A percentile compares a stretch with the other conserved stretches of the same genome.
These are phyloP conservation scores for Apogon hyalosoma DNA, from an alignment of 2,797 vertebrate species.

Conservation along the genomic window DNA sequence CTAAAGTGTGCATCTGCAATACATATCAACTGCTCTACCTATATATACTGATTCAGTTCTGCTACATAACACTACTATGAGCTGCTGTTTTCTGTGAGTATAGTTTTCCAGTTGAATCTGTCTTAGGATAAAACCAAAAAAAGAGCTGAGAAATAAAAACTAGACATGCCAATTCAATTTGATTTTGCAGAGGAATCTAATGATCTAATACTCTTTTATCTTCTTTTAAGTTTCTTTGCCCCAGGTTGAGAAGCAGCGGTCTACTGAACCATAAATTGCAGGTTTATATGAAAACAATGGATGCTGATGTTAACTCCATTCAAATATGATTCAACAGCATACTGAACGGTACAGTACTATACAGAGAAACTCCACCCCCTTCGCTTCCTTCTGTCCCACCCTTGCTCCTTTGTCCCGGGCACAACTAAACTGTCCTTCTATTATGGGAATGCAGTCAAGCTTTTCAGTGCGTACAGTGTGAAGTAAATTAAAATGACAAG, in stretches of 20 bases:
- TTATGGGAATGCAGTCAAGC: constrained; percentile 52
- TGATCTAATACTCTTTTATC: too few species aligned
- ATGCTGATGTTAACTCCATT: constrained; percentile 46
- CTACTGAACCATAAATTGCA: constrained; percentile 44
- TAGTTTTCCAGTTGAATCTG: too few species aligned
- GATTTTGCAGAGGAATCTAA: too few species aligned
- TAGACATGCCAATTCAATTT: too few species aligned
- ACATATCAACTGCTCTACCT: too few species aligned
- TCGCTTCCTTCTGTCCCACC: constrained; percentile 23
- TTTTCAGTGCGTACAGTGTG: constrained; percentile 65
- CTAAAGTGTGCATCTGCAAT: too few species aligned
- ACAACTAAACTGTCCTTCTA: constrained; percentile 45
- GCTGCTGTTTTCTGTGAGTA: too few species aligned
- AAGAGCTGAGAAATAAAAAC: too few species aligned
- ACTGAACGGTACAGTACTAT: constrained; percentile 1
- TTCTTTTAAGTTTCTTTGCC: not conserved
- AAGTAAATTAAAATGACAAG: constrained; percentile 79
- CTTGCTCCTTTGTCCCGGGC: constrained; percentile 35
- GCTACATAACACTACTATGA: too few species aligned
- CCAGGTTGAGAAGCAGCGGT: constrained; percentile 10
- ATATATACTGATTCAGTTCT: too few species aligned
- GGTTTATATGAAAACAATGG: constrained; percentile 43
- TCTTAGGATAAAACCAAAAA: too few species aligned
- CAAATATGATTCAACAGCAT: constrained; percentile 27
- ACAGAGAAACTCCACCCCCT: constrained; percentile 20